Evolutionary conservation across 1,140 invertebrate species (phyloP).

Genomic region (Drosophila trapezifrons): DNA sequence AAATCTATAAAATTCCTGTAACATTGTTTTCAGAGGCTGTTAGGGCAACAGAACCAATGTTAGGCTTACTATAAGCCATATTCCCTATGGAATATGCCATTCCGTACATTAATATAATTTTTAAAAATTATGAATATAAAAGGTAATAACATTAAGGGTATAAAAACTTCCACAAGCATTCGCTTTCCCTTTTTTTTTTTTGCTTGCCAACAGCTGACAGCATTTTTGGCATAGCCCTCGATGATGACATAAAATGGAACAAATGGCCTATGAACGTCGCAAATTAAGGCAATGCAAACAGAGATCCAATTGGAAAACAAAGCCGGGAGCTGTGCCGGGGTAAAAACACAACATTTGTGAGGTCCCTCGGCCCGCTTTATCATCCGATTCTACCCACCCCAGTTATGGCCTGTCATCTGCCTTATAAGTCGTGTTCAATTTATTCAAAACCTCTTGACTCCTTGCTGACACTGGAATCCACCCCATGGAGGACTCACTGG

Average conservation of each 20-base stretch:
- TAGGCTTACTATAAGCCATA: neutral
- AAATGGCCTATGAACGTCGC: conserved; percentile 78
- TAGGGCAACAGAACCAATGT: too few species aligned
- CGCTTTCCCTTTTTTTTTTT: neutral
- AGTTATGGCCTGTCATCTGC: conserved; percentile 59
- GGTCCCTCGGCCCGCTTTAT: conserved; percentile 37
- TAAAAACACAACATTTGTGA: conserved; percentile 63
- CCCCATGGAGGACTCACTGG: conserved; percentile 29
- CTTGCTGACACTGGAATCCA: conserved; percentile 40
- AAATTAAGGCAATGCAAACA: conserved; percentile 81
- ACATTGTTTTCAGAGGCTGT: neutral
- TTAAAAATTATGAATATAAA: neutral
- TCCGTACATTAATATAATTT: neutral
- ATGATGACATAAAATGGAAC: conserved; percentile 82
- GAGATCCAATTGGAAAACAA: conserved; percentile 75
- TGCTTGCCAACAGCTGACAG: conserved; percentile 60
- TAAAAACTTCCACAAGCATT: neutral
- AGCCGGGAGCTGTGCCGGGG: conserved; percentile 2
- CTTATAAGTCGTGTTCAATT: conserved; percentile 76
- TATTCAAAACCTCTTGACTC: conserved; percentile 81
- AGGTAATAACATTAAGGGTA: neutral
- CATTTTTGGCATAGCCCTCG: conserved; percentile 59
- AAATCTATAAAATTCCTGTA: too few species aligned
- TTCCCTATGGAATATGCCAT: neutral
- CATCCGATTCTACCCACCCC: conserved; percentile 8